Evolutionary conservation across 2,888 invertebrate species (phyloP).

Genomic region (Poecilus cupreus): DNA sequence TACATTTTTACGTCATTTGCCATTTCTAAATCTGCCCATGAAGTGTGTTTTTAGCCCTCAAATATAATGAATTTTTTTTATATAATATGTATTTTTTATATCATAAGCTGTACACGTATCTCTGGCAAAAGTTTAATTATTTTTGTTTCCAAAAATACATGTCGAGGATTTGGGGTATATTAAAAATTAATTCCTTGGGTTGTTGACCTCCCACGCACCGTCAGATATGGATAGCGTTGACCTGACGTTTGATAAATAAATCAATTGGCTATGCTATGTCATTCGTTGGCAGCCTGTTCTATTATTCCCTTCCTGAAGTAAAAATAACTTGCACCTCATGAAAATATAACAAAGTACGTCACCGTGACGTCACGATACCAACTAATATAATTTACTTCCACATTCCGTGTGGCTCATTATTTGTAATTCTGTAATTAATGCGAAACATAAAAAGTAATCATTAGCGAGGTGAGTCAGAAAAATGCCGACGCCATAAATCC

Average conservation of each 20-base stretch:
- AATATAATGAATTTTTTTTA: too few relatives aligned
- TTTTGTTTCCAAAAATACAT: too few relatives aligned
- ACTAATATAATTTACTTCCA: not conserved
- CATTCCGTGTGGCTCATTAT: not conserved
- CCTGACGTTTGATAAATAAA: constrained; percentile 22
- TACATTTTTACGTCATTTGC: too few relatives aligned
- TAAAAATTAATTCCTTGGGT: not conserved
- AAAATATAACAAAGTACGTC: constrained; percentile 24
- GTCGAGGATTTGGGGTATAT: too few relatives aligned
- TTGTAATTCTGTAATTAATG: not conserved
- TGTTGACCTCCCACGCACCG: constrained; percentile 5
- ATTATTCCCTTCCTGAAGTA: constrained; percentile 19
- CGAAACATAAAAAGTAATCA: not conserved
- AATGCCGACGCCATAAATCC: not conserved
- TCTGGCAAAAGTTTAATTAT: too few relatives aligned
- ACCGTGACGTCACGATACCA: not conserved
- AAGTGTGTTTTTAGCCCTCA: too few relatives aligned
- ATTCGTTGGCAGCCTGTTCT: not conserved
- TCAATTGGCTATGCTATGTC: constrained; percentile 24
- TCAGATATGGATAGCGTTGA: not conserved
- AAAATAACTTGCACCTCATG: constrained; percentile 19
- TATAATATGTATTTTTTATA: too few relatives aligned
- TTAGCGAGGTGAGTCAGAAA: not conserved
- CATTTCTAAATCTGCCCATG: too few relatives aligned
- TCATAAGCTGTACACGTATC: too few relatives aligned